phyloP scores from a whole-genome alignment of 2,113 vertebrate genomes.

The Geococcyx californianus region DNA sequence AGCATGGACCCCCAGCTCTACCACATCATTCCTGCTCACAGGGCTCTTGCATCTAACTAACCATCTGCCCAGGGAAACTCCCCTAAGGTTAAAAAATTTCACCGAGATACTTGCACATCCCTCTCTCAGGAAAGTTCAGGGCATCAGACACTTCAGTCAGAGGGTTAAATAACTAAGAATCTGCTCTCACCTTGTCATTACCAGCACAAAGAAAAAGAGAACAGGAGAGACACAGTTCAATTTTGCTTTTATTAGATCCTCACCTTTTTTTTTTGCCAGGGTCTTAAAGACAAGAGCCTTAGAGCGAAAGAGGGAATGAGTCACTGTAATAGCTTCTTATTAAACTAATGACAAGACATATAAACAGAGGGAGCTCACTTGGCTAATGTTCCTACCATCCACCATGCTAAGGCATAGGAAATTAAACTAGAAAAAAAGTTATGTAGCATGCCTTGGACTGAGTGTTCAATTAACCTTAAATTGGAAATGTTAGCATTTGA shows the following conservation, averaged over 20 bases:
- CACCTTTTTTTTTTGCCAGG: neutral
- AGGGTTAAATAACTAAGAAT: neutral
- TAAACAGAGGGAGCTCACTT: conserved; percentile 1
- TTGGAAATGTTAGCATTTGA: neutral
- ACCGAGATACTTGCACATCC: fast-evolving
- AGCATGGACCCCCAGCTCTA: neutral
- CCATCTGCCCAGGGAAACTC: neutral
- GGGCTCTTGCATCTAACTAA: neutral
- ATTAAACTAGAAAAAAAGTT: neutral
- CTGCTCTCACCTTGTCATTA: neutral
- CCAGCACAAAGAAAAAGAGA: neutral
- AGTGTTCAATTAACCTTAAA: conserved; percentile 18
- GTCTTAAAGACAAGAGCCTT: neutral
- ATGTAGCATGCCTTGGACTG: neutral
- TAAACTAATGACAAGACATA: conserved; percentile 42
- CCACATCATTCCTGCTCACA: neutral
- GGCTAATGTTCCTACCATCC: neutral
- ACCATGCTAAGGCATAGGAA: neutral
- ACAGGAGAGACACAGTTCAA: neutral
- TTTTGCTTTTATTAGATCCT: conserved; percentile 23
- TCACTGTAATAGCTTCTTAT: conserved; percentile 36
- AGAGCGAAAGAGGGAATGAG: neutral
- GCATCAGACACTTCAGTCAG: neutral
- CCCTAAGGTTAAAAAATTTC: neutral
- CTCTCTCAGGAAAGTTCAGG: neutral